These are phyloP conservation scores for Castor canadensis DNA, from an alignment of 2,113 vertebrate species.

Conservation along the genomic window DNA sequence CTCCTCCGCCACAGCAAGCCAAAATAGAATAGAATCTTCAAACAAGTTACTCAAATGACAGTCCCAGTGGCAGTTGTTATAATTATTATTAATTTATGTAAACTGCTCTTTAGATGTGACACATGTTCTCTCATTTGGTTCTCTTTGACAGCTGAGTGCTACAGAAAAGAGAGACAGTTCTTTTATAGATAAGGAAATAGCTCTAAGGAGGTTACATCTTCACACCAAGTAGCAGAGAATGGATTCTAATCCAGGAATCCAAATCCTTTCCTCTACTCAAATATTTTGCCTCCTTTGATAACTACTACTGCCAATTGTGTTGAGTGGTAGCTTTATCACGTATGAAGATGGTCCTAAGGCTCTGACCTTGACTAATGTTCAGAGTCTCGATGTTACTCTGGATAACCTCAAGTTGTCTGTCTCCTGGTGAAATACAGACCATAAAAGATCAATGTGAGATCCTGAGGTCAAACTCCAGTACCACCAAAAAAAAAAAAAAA, in stretches of 20 bases:
- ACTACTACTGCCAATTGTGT: neutral
- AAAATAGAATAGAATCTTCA: slow-evolving; percentile 11
- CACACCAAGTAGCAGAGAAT: neutral
- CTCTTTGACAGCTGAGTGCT: neutral
- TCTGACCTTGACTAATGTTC: neutral
- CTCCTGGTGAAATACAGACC: slow-evolving; percentile 1
- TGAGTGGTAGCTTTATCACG: neutral
- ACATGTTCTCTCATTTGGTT: slow-evolving; percentile 26
- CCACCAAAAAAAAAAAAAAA: no score
- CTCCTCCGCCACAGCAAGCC: neutral
- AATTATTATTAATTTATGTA: slow-evolving; percentile 12
- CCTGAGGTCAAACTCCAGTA: no score
- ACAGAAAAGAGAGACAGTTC: neutral
- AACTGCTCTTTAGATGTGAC: neutral
- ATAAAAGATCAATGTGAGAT: neutral
- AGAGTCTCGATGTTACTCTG: neutral
- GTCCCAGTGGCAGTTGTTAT: neutral
- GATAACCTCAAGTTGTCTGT: neutral
- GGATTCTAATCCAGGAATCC: neutral
- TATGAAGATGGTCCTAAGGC: neutral
- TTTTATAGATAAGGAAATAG: slow-evolving; percentile 34
- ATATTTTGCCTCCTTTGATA: neutral
- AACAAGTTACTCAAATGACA: neutral
- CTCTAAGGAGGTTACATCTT: neutral
- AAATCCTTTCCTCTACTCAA: neutral